Percentiles rank a stretch among this genome's conserved stretches.
Evolutionary conservation across 2,113 vertebrate genomes (phyloP).

Genomic region (Pseudolaguvia tuberculata): DNA sequence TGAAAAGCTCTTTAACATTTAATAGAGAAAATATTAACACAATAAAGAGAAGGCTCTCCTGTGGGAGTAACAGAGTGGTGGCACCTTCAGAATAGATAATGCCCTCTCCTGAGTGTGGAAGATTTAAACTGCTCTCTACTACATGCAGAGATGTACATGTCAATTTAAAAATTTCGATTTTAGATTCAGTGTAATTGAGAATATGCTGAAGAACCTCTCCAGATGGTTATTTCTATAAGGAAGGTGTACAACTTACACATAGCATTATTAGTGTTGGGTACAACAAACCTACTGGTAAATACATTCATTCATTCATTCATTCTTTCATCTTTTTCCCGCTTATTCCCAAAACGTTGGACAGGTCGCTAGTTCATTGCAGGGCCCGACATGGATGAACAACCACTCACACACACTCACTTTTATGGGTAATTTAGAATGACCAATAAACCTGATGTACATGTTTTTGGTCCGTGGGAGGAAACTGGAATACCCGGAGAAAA

Average conservation of each 20-base stretch:
- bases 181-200: neutral
- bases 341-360: too few species aligned
- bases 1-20: constrained; percentile 40
- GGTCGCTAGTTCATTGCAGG: too few species aligned
- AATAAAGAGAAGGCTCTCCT: constrained; percentile 44
- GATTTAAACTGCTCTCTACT: constrained; percentile 22
- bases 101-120: constrained; percentile 39
- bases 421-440: too few species aligned
- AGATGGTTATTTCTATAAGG: neutral
- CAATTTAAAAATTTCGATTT: neutral
- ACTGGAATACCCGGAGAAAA: too few species aligned
- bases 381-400: too few species aligned
- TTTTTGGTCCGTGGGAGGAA: too few species aligned
- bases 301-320: too few species aligned
- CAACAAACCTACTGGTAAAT: constrained; percentile 7
- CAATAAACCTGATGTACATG: too few species aligned
- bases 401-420: too few species aligned
- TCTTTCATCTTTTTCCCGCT: too few species aligned
- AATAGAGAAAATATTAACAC: constrained; percentile 51
- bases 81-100: constrained; percentile 45
- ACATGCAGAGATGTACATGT: constrained; percentile 32
- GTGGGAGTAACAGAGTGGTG: constrained; percentile 28
- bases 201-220: neutral
- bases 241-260: neutral
- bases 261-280: neutral